Conservation (phyloP, 2,888 invertebrate genomes). For the Andricus curvator region DNA sequence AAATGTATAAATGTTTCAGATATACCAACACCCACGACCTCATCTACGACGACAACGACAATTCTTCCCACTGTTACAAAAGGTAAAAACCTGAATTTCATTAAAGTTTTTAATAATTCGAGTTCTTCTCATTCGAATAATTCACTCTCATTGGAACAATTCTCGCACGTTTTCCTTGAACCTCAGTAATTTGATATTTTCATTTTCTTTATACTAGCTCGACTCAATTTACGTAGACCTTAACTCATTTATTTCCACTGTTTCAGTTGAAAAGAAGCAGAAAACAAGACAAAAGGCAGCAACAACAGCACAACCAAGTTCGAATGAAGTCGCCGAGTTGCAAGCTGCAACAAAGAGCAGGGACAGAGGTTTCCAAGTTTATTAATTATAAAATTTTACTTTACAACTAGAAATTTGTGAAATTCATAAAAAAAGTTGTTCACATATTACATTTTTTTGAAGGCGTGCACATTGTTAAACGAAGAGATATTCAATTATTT, state of each 20-base stretch:
- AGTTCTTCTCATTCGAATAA: background rate
- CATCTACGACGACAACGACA: background rate
- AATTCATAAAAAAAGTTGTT: background rate
- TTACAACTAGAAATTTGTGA: background rate
- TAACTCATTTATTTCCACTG: constrained; percentile 27
- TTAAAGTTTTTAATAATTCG: background rate
- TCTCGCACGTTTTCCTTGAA: background rate
- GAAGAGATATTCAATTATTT: too few relatives aligned
- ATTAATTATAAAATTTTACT: background rate
- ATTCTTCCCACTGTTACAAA: background rate
- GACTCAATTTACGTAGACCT: background rate
- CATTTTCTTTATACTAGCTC: background rate
- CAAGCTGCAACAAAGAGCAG: constrained; percentile 31
- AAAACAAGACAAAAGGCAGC: constrained; percentile 30
- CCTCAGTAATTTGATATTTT: background rate
- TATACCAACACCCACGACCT: background rate
- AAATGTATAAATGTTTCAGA: background rate
- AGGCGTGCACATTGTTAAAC: too few relatives aligned
- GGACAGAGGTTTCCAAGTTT: constrained; percentile 22
- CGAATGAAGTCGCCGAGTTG: constrained; percentile 28
- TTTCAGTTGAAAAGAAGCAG: constrained; percentile 48
- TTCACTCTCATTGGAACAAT: background rate
- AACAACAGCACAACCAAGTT: constrained; percentile 20
- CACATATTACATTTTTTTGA: background rate
- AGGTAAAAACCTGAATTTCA: background rate